A percentile compares a stretch with the other conserved stretches of the same genome.
phyloP scores from a whole-genome alignment of 1,140 invertebrate genomes.

The Zaprionus tsacasi region DNA sequence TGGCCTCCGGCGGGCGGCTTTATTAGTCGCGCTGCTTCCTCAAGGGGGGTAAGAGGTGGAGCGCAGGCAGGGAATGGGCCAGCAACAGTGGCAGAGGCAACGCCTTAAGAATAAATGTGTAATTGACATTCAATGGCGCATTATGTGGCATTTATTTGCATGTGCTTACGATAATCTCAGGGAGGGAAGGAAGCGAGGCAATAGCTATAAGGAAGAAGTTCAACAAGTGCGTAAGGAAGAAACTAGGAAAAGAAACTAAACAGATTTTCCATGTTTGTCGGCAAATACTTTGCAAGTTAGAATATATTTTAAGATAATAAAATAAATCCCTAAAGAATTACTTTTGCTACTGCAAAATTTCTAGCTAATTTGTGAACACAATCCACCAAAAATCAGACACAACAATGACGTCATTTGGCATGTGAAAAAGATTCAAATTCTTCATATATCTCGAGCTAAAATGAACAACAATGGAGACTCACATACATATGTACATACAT shows the following conservation, averaged over 20 bases:
- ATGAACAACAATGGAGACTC: conserved; percentile 41
- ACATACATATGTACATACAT: conserved; percentile 25
- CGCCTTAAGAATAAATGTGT: conserved; percentile 56
- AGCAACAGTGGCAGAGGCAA: not conserved
- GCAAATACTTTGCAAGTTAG: too few species aligned
- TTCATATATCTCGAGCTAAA: conserved; percentile 39
- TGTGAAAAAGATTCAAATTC: conserved; percentile 65
- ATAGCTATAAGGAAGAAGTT: conserved; percentile 1
- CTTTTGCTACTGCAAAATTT: not conserved
- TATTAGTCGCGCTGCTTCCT: conserved; percentile 36
- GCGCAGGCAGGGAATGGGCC: not conserved
- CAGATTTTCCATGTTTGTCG: too few species aligned
- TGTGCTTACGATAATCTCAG: conserved; percentile 51
- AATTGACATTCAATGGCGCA: conserved; percentile 73
- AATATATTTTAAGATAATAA: too few species aligned
- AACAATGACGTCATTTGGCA: conserved; percentile 71
- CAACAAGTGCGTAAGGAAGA: conserved; percentile 19
- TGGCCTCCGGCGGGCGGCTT: conserved; percentile 43
- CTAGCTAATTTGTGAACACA: conserved; percentile 37
- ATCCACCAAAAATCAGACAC: conserved; percentile 12
- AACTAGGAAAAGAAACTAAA: not conserved
- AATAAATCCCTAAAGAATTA: not conserved
- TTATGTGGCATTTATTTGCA: conserved; percentile 73
- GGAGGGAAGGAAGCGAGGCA: conserved; percentile 8
- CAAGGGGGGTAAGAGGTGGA: not conserved